Conservation (phyloP, 1,140 invertebrate species). For the Drosophila miranda region DNA sequence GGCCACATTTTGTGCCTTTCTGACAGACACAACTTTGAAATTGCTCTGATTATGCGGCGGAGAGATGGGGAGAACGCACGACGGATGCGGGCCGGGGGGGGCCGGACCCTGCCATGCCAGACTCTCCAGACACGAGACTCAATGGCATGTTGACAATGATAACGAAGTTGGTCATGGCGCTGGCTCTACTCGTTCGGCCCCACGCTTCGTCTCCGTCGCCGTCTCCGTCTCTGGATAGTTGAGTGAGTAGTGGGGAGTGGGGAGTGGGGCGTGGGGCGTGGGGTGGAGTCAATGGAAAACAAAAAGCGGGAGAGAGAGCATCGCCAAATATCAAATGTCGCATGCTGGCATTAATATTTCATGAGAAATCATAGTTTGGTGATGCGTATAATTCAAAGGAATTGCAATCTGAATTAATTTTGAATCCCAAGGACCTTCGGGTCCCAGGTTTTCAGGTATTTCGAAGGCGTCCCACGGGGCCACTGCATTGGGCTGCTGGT, state of each 20-base stretch:
- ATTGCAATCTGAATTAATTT: conserved; percentile 81
- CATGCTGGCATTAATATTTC: conserved; percentile 78
- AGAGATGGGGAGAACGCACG: not conserved
- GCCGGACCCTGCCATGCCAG: conserved; percentile 14
- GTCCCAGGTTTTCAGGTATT: not conserved
- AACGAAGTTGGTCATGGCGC: conserved; percentile 72
- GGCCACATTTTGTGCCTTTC: conserved; percentile 73
- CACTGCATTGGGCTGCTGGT: not conserved
- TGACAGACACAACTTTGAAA: conserved; percentile 77
- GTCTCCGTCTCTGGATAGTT: conserved; percentile 4
- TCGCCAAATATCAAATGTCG: conserved; percentile 74
- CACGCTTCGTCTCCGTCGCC: not conserved
- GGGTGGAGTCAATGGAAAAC: conserved; percentile 12
- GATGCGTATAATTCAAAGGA: conserved; percentile 80
- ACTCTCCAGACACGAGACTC: conserved; percentile 47
- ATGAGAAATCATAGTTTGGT: conserved; percentile 80
- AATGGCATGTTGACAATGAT: conserved; percentile 80
- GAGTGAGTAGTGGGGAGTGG: not conserved
- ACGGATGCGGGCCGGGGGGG: not conserved
- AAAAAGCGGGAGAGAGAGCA: conserved; percentile 36
- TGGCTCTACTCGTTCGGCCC: conserved; percentile 24
- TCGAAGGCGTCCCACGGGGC: no score
- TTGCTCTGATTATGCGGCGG: conserved; percentile 71
- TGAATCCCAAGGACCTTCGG: conserved; percentile 29
- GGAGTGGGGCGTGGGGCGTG: no score